phyloP scores from a whole-genome alignment of 2,888 invertebrate genomes.

The Platycheirus albimanus region DNA sequence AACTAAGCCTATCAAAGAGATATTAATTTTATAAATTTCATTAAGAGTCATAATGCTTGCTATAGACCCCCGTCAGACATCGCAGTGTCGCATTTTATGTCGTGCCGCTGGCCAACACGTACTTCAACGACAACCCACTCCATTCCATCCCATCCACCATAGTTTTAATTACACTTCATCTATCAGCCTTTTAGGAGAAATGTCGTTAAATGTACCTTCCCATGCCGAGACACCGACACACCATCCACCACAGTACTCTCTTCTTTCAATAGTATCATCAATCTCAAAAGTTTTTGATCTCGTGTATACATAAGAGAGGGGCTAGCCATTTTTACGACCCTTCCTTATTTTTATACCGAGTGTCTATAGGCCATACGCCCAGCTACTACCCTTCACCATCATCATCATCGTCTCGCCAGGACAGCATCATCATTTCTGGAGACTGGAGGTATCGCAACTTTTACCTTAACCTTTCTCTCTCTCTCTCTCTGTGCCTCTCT shows the following conservation, averaged over 20 bases:
- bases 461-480: too few relatives aligned
- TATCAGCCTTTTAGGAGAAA: slow-evolving; percentile 22
- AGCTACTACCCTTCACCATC: not conserved
- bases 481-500: too few relatives aligned
- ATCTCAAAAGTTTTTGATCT: slow-evolving; percentile 40
- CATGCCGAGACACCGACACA: not conserved
- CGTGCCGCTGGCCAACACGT: not conserved
- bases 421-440: slow-evolving; percentile 38
- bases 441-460: too few relatives aligned
- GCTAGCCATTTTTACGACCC: slow-evolving; percentile 17
- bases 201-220: slow-evolving; percentile 30
- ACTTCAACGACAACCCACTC: not conserved
- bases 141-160: not conserved
- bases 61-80: not conserved
- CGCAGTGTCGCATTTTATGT: slow-evolving; percentile 1
- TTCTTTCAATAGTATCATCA: slow-evolving; percentile 56
- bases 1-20: slow-evolving; percentile 55
- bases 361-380: not conserved
- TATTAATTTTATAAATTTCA: slow-evolving; percentile 66
- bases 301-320: not conserved
- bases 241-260: slow-evolving; percentile 15
- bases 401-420: not conserved
- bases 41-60: slow-evolving; percentile 35
- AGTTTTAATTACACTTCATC: slow-evolving; percentile 58
- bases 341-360: not conserved